phyloP scores from a whole-genome alignment of 2,888 invertebrate species.

The Dusona sp. region DNA sequence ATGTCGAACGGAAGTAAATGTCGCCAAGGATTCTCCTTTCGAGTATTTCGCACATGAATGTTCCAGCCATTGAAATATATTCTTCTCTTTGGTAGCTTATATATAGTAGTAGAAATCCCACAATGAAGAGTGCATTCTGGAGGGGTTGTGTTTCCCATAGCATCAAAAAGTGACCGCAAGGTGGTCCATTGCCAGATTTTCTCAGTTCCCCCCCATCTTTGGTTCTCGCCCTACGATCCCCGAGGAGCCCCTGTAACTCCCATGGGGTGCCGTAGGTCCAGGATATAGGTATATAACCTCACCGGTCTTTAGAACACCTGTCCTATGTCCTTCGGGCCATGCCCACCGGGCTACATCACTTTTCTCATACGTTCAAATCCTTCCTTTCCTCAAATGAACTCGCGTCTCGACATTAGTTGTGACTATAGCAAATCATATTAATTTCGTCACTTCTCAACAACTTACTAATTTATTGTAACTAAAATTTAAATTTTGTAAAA shows the following conservation, averaged over 20 bases:
- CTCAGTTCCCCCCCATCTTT: constrained; percentile 74
- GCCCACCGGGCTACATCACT: constrained; percentile 6
- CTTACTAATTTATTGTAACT: neutral
- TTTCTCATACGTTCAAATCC: constrained; percentile 31
- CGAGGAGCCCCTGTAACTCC: constrained; percentile 47
- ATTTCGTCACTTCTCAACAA: neutral
- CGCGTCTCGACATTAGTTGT: neutral
- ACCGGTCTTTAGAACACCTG: constrained; percentile 46
- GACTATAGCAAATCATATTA: neutral
- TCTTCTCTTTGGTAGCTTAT: constrained; percentile 9
- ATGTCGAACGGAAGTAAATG: constrained; percentile 61
- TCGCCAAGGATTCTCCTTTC: constrained; percentile 51
- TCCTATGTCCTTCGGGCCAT: constrained; percentile 17
- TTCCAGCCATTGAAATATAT: constrained; percentile 42
- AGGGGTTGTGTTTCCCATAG: constrained; percentile 82
- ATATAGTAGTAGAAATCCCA: constrained; percentile 14
- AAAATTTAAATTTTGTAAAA: too few species aligned
- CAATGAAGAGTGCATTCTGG: constrained; percentile 48
- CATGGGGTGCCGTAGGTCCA: constrained; percentile 60
- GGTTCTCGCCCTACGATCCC: constrained; percentile 45
- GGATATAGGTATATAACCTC: neutral
- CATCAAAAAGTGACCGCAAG: constrained; percentile 78
- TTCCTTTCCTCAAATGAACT: constrained; percentile 17
- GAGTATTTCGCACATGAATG: constrained; percentile 48
- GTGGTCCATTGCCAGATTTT: constrained; percentile 79